Evolutionary conservation across 2,797 vertebrate genomes (phyloP).

Genomic region (Furcifer pardalis): DNA sequence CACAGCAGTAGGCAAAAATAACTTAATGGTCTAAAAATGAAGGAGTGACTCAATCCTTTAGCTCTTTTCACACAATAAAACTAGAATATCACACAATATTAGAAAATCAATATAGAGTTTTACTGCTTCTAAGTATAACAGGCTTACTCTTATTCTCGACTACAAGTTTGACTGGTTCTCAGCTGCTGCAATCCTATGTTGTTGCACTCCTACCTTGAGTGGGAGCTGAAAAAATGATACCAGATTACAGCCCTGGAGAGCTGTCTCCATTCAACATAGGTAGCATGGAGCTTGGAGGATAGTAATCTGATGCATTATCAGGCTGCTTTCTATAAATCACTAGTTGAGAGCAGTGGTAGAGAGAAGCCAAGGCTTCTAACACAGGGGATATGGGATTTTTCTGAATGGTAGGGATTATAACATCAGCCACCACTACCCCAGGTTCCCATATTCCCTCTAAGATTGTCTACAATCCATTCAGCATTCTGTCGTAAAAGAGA

Average conservation of each 20-base stretch:
- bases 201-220: not conserved
- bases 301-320: not conserved
- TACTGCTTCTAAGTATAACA: not conserved
- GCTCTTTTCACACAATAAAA: conserved; percentile 12
- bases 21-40: conserved; percentile 13
- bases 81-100: not conserved
- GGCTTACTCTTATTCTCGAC: not conserved
- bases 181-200: not conserved
- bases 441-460: too few species aligned
- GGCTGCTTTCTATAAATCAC: not conserved
- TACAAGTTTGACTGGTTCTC: not conserved
- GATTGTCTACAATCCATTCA: too few species aligned
- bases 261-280: not conserved
- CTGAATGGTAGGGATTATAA: too few species aligned
- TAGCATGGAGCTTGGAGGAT: not conserved
- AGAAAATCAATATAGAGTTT: conserved; percentile 21
- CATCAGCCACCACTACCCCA: too few species aligned
- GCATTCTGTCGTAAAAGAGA: too few species aligned
- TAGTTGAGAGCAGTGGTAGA: not conserved
- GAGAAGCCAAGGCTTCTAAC: too few species aligned
- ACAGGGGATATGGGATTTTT: too few species aligned
- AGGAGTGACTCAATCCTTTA: conserved; percentile 15
- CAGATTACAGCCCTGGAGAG: not conserved
- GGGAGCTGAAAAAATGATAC: not conserved
- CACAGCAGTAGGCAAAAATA: conserved; percentile 10